phyloP scores from a whole-genome alignment of 2,888 invertebrate species.

The Macropis europaea region DNA sequence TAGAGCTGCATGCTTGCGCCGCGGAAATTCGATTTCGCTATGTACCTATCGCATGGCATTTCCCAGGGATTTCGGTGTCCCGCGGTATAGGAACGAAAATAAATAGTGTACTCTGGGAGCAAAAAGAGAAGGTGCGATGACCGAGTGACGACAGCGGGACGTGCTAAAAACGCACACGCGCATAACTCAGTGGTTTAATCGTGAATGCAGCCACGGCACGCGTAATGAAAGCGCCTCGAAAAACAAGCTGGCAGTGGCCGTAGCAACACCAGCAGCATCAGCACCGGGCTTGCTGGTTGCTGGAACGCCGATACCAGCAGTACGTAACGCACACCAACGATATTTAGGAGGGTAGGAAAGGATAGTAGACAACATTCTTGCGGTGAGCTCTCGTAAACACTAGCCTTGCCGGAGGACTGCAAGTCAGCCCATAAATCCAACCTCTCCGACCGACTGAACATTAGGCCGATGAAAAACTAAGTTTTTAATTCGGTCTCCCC shows the following conservation, averaged over 20 bases:
- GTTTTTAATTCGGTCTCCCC: slow-evolving; percentile 49
- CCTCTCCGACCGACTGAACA: slow-evolving; percentile 60
- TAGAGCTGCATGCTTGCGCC: background rate
- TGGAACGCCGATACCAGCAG: slow-evolving; percentile 41
- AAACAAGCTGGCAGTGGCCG: slow-evolving; percentile 63
- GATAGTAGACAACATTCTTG: slow-evolving; percentile 74
- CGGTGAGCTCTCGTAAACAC: slow-evolving; percentile 74
- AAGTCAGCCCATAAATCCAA: slow-evolving; percentile 67
- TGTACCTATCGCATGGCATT: slow-evolving; percentile 27
- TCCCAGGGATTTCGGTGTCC: slow-evolving; percentile 9
- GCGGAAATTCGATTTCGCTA: slow-evolving; percentile 37
- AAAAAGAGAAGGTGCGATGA: slow-evolving; percentile 35
- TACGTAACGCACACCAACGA: slow-evolving; percentile 48
- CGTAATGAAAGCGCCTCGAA: slow-evolving; percentile 76
- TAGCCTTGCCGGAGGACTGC: slow-evolving; percentile 49
- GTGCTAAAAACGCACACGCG: slow-evolving; percentile 75
- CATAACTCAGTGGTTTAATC: slow-evolving; percentile 78
- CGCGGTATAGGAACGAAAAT: slow-evolving; percentile 28
- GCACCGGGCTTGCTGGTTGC: slow-evolving; percentile 15
- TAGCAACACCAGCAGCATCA: slow-evolving; percentile 12
- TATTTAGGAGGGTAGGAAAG: slow-evolving; percentile 57
- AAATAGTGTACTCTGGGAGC: slow-evolving; percentile 35
- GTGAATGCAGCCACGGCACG: slow-evolving; percentile 69
- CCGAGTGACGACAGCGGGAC: slow-evolving; percentile 63
- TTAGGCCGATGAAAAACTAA: slow-evolving; percentile 74